phyloP scores from a whole-genome alignment of 1,140 invertebrate genomes.

The Copidosoma floridanum region DNA sequence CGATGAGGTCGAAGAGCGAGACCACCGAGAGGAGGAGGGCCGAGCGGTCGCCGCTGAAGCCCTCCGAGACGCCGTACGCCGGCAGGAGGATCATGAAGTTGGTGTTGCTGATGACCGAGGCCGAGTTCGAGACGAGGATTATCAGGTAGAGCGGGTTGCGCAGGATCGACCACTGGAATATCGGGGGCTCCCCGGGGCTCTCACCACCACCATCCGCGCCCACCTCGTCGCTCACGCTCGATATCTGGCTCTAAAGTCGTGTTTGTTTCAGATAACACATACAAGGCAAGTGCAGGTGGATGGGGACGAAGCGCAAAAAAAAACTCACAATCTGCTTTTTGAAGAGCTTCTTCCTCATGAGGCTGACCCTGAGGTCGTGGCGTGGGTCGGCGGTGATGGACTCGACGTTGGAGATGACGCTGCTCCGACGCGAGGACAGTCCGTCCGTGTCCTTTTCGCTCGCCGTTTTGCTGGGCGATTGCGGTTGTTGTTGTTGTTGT shows the following conservation, averaged over 20 bases:
- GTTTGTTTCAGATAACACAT: too few relatives aligned
- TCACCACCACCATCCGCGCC: background rate
- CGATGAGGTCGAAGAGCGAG: conserved; percentile 74
- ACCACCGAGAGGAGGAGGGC: conserved; percentile 77
- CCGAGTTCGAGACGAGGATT: conserved; percentile 76
- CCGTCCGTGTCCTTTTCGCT: background rate
- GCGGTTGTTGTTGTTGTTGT: background rate
- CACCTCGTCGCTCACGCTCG: background rate
- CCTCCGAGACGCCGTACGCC: conserved; percentile 67
- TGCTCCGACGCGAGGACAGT: background rate
- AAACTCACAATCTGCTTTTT: too few relatives aligned
- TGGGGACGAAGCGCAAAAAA: too few relatives aligned
- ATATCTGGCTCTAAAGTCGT: background rate
- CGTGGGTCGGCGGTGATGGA: background rate
- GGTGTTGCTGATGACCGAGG: conserved; percentile 79
- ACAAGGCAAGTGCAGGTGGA: too few relatives aligned
- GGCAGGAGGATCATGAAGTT: conserved; percentile 80
- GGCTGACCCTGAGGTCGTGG: too few relatives aligned
- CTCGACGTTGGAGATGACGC: background rate
- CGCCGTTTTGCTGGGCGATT: background rate
- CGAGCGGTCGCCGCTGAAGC: conserved; percentile 67
- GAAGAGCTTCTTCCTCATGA: too few relatives aligned
- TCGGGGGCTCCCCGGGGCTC: background rate
- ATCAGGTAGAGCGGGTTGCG: conserved; percentile 76
- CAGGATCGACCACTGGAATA: conserved; percentile 68